These are phyloP conservation scores for Procavia capensis DNA, from an alignment of 2,113 vertebrate genomes.

Conservation along the genomic window DNA sequence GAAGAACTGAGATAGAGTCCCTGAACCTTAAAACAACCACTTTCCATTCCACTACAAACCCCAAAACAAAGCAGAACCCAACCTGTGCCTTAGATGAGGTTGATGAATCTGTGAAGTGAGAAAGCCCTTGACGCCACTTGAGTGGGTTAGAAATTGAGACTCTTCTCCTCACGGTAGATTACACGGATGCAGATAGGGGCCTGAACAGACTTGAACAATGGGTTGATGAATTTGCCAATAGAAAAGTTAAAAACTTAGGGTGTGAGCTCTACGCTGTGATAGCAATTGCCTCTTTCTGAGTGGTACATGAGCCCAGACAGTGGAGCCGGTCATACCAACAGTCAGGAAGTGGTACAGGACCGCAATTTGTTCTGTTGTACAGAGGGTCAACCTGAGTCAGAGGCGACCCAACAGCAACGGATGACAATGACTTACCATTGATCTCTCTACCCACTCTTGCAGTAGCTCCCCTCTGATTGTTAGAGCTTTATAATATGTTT, in stretches of 20 bases:
- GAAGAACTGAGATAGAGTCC: background rate
- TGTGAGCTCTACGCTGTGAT: background rate
- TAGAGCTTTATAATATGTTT: too few relatives aligned
- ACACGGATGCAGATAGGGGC: background rate
- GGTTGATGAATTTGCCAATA: background rate
- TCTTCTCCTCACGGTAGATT: background rate
- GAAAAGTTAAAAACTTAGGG: background rate
- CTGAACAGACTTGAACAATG: background rate
- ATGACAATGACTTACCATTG: too few relatives aligned
- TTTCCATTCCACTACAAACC: background rate
- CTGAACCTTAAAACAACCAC: background rate
- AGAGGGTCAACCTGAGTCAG: too few relatives aligned
- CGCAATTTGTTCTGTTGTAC: too few relatives aligned
- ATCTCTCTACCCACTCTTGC: too few relatives aligned
- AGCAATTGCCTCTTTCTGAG: background rate
- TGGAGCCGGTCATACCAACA: too few relatives aligned
- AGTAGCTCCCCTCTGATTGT: too few relatives aligned
- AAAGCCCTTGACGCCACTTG: background rate
- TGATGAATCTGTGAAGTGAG: background rate
- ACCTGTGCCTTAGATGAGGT: background rate
- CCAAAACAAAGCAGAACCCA: background rate
- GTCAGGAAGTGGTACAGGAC: too few relatives aligned
- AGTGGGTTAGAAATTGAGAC: background rate
- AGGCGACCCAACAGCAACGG: too few relatives aligned
- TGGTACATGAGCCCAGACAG: background rate